phyloP scores from a whole-genome alignment of 1,140 invertebrate genomes.

The Diachasmimorpha longicaudata region DNA sequence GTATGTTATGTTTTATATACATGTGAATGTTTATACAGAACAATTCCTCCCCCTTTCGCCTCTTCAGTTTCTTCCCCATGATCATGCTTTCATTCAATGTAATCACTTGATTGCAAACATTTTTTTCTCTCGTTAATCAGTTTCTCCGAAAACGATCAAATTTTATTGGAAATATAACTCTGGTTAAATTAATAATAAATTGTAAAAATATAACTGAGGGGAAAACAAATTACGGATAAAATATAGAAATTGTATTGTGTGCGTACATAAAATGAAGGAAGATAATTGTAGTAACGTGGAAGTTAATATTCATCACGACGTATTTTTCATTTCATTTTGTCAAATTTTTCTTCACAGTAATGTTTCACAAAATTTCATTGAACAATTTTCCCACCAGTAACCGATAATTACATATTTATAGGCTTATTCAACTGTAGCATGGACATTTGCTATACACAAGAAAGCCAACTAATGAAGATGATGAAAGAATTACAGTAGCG shows the following conservation, averaged over 20 bases:
- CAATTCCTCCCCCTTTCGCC: neutral
- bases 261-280: neutral
- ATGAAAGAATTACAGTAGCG: no score
- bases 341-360: neutral
- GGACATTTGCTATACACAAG: neutral
- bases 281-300: neutral
- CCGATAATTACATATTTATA: slow-evolving; percentile 1
- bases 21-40: slow-evolving; percentile 36
- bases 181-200: slow-evolving; percentile 2
- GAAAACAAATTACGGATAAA: neutral
- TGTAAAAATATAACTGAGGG: neutral
- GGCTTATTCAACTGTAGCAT: neutral
- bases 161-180: neutral
- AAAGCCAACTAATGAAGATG: neutral
- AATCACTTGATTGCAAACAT: no score
- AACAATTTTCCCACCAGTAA: neutral
- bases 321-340: neutral
- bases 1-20: slow-evolving; percentile 27
- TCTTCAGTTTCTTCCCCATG: neutral
- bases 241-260: neutral
- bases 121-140: no score
- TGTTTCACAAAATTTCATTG: neutral
- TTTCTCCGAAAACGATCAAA: neutral
- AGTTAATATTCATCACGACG: neutral
- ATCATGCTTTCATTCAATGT: no score